phyloP scores from a whole-genome alignment of 2,888 invertebrate genomes.

The Petrolisthes cinctipes region DNA sequence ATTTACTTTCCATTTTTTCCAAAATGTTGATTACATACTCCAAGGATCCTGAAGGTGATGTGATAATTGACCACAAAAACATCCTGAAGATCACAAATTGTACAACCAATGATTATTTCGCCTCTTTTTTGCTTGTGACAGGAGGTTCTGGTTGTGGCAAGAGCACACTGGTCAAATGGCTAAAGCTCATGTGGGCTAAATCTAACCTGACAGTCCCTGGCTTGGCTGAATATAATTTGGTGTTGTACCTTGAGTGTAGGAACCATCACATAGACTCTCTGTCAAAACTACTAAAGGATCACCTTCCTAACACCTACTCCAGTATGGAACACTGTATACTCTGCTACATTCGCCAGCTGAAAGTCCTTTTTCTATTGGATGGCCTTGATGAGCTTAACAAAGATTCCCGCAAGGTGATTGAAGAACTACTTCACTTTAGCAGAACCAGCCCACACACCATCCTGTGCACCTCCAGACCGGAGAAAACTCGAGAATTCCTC shows the following conservation, averaged over 20 bases:
- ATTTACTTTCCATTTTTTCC: neutral
- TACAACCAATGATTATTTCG: neutral
- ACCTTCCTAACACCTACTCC: neutral
- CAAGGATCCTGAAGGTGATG: neutral
- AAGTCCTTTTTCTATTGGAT: neutral
- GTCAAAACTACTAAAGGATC: neutral
- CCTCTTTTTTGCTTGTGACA: neutral
- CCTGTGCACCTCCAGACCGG: neutral
- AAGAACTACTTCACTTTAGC: neutral
- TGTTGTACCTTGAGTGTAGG: neutral
- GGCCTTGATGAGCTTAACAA: neutral
- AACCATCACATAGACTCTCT: neutral
- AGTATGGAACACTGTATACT: neutral
- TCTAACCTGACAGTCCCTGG: neutral
- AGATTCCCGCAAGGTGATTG: neutral
- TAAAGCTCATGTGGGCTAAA: neutral
- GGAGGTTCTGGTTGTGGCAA: neutral
- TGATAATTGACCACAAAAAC: neutral
- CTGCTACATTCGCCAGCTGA: neutral
- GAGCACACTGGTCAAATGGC: neutral
- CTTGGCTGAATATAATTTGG: neutral
- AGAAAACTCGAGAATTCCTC: neutral
- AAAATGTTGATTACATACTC: neutral
- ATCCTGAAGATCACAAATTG: neutral
- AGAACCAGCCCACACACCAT: neutral